phyloP scores from a whole-genome alignment of 2,888 invertebrate genomes.

The Copidosoma aretas region DNA sequence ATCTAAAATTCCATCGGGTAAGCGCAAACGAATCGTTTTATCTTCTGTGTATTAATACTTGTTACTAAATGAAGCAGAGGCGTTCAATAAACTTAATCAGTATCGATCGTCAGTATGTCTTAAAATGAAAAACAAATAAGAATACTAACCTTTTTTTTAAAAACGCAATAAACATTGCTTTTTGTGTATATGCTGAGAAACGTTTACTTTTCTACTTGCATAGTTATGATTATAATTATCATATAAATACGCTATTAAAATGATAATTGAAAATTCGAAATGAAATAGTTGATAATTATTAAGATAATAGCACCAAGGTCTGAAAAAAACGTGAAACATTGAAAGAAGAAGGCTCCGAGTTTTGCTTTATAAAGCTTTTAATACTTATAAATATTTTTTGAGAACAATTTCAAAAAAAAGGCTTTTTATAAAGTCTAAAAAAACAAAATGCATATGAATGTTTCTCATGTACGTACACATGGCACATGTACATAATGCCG shows the following conservation, averaged over 20 bases:
- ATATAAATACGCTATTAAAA: slow-evolving; percentile 6
- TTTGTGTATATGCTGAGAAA: slow-evolving; percentile 33
- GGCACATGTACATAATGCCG: slow-evolving; percentile 51
- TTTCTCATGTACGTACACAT: slow-evolving; percentile 52
- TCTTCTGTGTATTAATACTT: slow-evolving; percentile 43
- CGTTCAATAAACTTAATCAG: slow-evolving; percentile 56
- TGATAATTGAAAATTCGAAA: too few species aligned
- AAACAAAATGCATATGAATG: slow-evolving; percentile 50
- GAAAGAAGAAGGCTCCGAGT: slow-evolving; percentile 33
- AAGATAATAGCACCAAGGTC: slow-evolving; percentile 7
- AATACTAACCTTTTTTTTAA: slow-evolving; percentile 30
- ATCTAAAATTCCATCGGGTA: slow-evolving; percentile 47
- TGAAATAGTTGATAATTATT: slow-evolving; percentile 7
- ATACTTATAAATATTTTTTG: slow-evolving; percentile 53
- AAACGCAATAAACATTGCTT: slow-evolving; percentile 35
- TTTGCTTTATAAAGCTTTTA: slow-evolving; percentile 32
- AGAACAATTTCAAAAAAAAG: slow-evolving; percentile 21
- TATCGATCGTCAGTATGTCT: slow-evolving; percentile 58
- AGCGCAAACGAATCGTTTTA: slow-evolving; percentile 43
- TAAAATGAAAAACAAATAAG: slow-evolving; percentile 11
- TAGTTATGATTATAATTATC: slow-evolving; percentile 27
- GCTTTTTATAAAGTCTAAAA: slow-evolving; percentile 45
- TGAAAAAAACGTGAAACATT: too few species aligned
- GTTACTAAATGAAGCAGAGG: slow-evolving; percentile 36
- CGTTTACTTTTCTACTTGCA: slow-evolving; percentile 35